Evolutionary conservation across 2,113 vertebrate species (phyloP).

Genomic region (Anhinga rufa): DNA sequence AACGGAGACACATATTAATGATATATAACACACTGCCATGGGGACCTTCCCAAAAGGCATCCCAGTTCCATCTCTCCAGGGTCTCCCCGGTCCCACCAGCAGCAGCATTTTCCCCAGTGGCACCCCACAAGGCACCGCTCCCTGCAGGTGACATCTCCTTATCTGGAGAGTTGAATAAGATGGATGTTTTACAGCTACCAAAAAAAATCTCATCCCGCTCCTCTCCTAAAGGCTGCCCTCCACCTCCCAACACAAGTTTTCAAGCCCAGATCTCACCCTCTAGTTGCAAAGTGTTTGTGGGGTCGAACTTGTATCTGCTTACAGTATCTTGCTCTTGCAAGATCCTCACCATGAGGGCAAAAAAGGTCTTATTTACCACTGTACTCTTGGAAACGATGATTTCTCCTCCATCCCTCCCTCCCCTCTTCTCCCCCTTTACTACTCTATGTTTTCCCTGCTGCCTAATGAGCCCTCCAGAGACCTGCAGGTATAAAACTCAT

Average conservation of each 20-base stretch:
- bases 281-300: not conserved
- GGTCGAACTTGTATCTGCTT: not conserved
- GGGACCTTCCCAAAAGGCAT: not conserved
- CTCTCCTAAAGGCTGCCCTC: not conserved
- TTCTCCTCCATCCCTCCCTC: slow-evolving; percentile 56
- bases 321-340: not conserved
- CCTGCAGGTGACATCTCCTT: not conserved
- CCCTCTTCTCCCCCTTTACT: slow-evolving; percentile 59
- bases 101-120: not conserved
- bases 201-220: not conserved
- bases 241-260: not conserved
- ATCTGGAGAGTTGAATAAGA: not conserved
- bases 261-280: not conserved
- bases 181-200: not conserved
- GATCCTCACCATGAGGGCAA: not conserved
- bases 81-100: not conserved
- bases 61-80: not conserved
- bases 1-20: not conserved
- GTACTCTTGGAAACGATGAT: slow-evolving; percentile 63
- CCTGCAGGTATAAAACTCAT: slow-evolving; percentile 72
- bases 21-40: not conserved
- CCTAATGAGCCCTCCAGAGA: slow-evolving; percentile 80
- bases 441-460: slow-evolving; percentile 68
- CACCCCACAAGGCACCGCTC: rapidly evolving
- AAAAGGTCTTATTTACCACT: slow-evolving; percentile 16